Conservation (phyloP, 2,797 vertebrate species). For the Sebastes trivittatus region DNA sequence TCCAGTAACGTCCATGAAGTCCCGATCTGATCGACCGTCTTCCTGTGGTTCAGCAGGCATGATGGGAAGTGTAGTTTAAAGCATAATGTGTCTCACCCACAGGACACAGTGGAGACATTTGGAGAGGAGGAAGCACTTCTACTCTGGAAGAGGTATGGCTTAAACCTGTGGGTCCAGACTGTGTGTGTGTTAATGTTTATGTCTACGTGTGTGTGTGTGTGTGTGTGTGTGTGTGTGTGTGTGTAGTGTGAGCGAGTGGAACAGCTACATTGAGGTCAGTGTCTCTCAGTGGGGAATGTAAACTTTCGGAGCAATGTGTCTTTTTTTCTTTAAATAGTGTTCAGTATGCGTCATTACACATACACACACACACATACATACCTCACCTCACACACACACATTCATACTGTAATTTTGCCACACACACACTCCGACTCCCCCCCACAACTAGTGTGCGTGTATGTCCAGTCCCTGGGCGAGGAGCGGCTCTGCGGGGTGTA, state of each 20-base stretch:
- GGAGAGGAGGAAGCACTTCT: slow-evolving; percentile 79
- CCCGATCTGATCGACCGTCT: background rate
- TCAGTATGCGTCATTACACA: slow-evolving; percentile 49
- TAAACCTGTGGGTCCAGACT: slow-evolving; percentile 75
- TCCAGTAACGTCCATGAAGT: slow-evolving; percentile 30
- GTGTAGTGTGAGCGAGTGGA: slow-evolving; percentile 31
- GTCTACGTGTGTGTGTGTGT: slow-evolving; percentile 30
- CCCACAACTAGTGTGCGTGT: slow-evolving; percentile 81
- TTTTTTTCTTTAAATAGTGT: slow-evolving; percentile 71
- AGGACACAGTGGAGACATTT: slow-evolving; percentile 72
- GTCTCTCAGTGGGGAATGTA: slow-evolving; percentile 77
- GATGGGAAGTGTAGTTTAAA: slow-evolving; percentile 77
- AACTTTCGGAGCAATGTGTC: slow-evolving; percentile 70
- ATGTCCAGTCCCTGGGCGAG: slow-evolving; percentile 87
- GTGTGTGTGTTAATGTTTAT: slow-evolving; percentile 38
- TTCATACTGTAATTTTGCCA: slow-evolving; percentile 16
- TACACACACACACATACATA: slow-evolving; percentile 8
- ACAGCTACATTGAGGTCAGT: slow-evolving; percentile 75
- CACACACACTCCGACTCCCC: slow-evolving; percentile 10
- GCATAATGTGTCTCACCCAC: slow-evolving; percentile 72
- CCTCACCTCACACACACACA: slow-evolving; percentile 14
- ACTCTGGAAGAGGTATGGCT: slow-evolving; percentile 79
- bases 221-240: slow-evolving; percentile 12
- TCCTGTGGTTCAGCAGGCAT: slow-evolving; percentile 63
- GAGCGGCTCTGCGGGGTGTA: slow-evolving; percentile 83